Evolutionary conservation across 2,113 vertebrate genomes (phyloP), one percentile per base, ranked within the genome.

Genomic region (Ophiodon elongatus): DNA sequence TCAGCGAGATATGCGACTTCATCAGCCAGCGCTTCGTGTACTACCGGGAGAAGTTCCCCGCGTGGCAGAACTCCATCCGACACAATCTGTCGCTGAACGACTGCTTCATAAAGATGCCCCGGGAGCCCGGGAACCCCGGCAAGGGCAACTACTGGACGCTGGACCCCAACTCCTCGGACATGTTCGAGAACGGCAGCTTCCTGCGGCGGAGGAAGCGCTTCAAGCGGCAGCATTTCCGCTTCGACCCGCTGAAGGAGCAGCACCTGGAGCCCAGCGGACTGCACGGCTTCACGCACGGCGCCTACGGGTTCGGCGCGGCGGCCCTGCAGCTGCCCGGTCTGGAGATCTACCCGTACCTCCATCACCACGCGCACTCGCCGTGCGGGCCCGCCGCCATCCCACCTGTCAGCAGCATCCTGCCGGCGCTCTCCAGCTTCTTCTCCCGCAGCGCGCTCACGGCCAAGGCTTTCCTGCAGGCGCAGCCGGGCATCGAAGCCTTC

Each of bases 141-240:
- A 96, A 96, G 62, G 96, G 96, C 60, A 96, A 96, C 91, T 96
- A 96, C 88, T 96, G 96, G 96, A 96, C 96, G 11, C 93, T 96
- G 79, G 96, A 96, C 45, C 96, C 96, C 8, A 95, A 96, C 88
- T 96, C 96, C 17, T 95, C 95, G 25, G 95, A 96, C 83, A 96
- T 96, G 96, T 96, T 96, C 65, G 95, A 96, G 86, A 96, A 96
- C 85, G 96, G 96, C 41, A 96, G 95, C 66, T 96, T 96, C 43
- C 89, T 96, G 82, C 91, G 96, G 66, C 76, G 96, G 76, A 94
- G 96, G 87, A 96, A 96, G 88, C 90, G 96, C 33, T 96, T 96
- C 89, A 96, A 96, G 85, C 91, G 96, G 62, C 95, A 95, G 78
- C 93, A 95, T 45, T 95, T 95, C 37, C 93, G 91, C 66, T 94